phyloP scores from a whole-genome alignment of 1,140 invertebrate genomes.

The Aleiodes sp. region DNA sequence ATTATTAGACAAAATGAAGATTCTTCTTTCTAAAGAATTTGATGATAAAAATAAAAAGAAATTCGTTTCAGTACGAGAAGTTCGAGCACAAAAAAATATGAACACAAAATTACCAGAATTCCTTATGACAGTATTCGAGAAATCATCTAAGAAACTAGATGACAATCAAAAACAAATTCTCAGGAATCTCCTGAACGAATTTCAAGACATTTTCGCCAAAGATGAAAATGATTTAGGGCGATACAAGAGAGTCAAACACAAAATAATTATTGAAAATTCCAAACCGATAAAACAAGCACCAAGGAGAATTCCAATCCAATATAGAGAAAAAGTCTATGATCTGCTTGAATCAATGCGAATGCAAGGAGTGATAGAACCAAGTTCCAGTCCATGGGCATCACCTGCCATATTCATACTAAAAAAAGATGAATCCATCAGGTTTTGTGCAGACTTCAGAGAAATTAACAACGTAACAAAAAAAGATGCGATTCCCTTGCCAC shows the following conservation, averaged over 20 bases:
- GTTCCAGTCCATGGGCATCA: background rate
- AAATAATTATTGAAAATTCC: background rate
- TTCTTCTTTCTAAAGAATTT: background rate
- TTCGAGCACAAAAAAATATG: background rate
- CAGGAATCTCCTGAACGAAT: background rate
- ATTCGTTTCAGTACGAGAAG: background rate
- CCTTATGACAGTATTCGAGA: background rate
- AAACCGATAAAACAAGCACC: background rate
- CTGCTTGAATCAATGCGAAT: background rate
- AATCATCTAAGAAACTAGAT: background rate
- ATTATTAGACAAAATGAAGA: background rate
- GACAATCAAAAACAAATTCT: background rate
- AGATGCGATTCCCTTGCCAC: too few relatives aligned
- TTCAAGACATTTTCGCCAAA: background rate
- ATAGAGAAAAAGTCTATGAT: background rate
- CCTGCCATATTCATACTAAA: background rate
- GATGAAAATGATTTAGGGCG: background rate
- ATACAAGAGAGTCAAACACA: background rate
- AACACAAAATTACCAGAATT: background rate
- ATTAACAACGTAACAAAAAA: too few relatives aligned
- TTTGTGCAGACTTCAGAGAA: background rate
- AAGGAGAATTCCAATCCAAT: background rate
- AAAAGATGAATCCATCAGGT: background rate
- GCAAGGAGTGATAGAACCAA: background rate
- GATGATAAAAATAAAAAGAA: background rate